phyloP scores from a whole-genome alignment of 2,888 invertebrate species.

The Hirtodrosophila histrioides region DNA sequence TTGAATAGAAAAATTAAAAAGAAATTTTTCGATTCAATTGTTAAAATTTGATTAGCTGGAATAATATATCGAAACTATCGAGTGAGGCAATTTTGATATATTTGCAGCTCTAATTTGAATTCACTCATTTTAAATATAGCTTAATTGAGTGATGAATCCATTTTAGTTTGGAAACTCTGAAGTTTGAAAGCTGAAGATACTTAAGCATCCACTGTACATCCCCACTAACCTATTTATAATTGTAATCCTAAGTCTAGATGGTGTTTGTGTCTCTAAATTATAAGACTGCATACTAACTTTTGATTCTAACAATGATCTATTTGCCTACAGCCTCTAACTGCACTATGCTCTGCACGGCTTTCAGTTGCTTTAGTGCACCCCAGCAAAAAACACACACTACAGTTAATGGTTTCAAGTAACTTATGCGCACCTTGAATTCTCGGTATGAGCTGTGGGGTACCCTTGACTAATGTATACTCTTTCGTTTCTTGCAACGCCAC shows the following conservation, averaged over 20 bases:
- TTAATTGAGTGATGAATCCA: too few species aligned
- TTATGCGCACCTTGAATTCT: conserved; percentile 39
- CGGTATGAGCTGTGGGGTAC: neutral
- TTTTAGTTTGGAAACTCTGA: too few species aligned
- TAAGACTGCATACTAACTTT: conserved; percentile 75
- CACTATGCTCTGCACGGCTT: conserved; percentile 63
- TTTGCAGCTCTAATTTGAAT: too few species aligned
- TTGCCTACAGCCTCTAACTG: conserved; percentile 71
- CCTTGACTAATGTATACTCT: conserved; percentile 10
- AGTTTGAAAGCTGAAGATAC: neutral
- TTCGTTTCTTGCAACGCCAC: neutral
- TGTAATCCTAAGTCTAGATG: conserved; percentile 18
- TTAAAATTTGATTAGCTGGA: too few species aligned
- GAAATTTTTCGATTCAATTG: too few species aligned
- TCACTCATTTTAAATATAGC: too few species aligned
- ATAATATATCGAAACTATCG: too few species aligned
- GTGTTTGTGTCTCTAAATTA: conserved; percentile 53
- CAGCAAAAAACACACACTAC: conserved; percentile 31
- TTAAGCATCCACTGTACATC: conserved; percentile 21
- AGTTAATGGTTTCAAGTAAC: conserved; percentile 61
- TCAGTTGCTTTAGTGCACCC: conserved; percentile 54
- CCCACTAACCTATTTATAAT: conserved; percentile 11
- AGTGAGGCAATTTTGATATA: too few species aligned
- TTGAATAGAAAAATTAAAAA: too few species aligned
- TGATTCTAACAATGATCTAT: conserved; percentile 75